These are phyloP conservation scores for Lasioglossum albipes DNA, from an alignment of 1,140 invertebrate genomes.

Conservation along the genomic window DNA sequence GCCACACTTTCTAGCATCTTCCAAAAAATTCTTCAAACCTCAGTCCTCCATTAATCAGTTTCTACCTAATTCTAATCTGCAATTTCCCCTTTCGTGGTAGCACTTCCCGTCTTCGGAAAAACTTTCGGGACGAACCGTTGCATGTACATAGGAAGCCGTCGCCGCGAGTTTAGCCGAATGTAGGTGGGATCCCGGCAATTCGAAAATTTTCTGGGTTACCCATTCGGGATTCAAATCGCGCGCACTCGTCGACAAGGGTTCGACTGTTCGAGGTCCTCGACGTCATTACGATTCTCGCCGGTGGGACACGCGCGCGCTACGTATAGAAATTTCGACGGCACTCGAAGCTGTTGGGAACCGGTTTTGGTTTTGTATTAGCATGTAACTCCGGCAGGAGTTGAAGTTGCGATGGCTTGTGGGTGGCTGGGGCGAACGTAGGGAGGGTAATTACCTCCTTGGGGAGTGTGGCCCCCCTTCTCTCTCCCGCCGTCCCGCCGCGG, in stretches of 20 bases:
- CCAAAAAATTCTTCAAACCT: too few species aligned
- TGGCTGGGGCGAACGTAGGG: slow-evolving; percentile 65
- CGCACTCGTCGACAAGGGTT: neutral
- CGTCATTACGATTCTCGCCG: slow-evolving; percentile 29
- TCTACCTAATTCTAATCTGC: too few species aligned
- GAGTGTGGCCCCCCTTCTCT: slow-evolving; percentile 64
- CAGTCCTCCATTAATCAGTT: too few species aligned
- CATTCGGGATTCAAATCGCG: neutral
- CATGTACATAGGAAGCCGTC: too few species aligned
- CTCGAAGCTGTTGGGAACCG: slow-evolving; percentile 70
- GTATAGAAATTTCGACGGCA: slow-evolving; percentile 59
- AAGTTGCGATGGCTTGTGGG: slow-evolving; percentile 76
- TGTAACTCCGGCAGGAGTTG: slow-evolving; percentile 77
- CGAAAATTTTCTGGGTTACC: neutral
- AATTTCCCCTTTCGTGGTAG: too few species aligned
- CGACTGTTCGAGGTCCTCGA: slow-evolving; percentile 7
- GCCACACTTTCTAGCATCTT: too few species aligned
- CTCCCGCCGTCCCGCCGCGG: slow-evolving; percentile 52
- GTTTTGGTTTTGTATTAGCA: slow-evolving; percentile 78
- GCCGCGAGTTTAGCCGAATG: too few species aligned
- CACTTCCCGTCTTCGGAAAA: too few species aligned
- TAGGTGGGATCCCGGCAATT: neutral
- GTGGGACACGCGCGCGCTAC: neutral
- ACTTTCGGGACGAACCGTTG: too few species aligned
- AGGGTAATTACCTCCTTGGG: slow-evolving; percentile 78